Evolutionary conservation across 2,797 vertebrate genomes (phyloP).

Genomic region (Protosalanx chinensis): DNA sequence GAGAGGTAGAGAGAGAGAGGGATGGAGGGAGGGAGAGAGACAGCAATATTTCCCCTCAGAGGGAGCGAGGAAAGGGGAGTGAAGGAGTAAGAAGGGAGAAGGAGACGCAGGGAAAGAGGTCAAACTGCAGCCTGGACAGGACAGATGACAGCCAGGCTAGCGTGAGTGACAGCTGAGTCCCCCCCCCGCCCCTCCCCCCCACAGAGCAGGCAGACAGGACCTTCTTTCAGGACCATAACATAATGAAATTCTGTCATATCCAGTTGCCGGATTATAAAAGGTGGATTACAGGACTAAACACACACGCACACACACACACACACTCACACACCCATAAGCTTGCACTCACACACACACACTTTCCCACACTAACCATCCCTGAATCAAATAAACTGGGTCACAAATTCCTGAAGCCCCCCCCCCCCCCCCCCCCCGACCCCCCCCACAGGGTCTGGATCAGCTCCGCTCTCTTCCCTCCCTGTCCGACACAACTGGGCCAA

Average conservation of each 20-base stretch:
- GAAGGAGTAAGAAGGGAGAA: too few species aligned
- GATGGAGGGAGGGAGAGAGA: too few species aligned
- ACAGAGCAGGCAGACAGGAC: constrained; percentile 18
- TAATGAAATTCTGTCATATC: constrained; percentile 65
- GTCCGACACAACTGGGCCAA: constrained; percentile 50
- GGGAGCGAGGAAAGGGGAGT: too few species aligned
- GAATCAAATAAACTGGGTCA: constrained; percentile 63
- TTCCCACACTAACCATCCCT: constrained; percentile 12
- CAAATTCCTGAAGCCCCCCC: constrained; percentile 50
- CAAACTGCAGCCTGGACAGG: neutral
- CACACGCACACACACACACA: constrained; percentile 28
- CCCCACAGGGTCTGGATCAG: constrained; percentile 45
- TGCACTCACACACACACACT: neutral
- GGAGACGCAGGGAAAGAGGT: too few species aligned
- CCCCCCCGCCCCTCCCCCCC: constrained; percentile 9
- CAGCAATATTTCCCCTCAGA: too few species aligned
- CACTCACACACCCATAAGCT: constrained; percentile 34
- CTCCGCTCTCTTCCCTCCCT: constrained; percentile 50
- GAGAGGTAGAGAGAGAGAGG: too few species aligned
- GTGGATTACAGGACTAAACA: constrained; percentile 62
- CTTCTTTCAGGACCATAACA: constrained; percentile 41
- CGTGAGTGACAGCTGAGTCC: neutral
- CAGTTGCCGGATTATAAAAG: constrained; percentile 63
- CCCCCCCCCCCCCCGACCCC: constrained; percentile 23
- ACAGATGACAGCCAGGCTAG: neutral